A percentile compares a stretch with the other conserved stretches of the same genome.
Conservation (phyloP, 2,888 invertebrate species). For the Globia sparganii region DNA sequence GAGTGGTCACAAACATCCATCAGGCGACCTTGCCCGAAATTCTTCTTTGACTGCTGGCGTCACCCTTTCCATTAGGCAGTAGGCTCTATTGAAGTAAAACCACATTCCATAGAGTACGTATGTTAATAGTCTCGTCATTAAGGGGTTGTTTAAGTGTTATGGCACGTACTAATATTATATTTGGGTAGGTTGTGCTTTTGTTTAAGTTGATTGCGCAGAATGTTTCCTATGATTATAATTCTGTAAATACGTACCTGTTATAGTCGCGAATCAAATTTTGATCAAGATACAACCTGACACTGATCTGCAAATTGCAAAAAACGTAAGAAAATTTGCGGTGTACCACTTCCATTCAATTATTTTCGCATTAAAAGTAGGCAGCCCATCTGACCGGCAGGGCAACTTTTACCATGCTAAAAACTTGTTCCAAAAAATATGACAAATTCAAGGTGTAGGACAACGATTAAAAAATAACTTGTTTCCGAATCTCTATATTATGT, state of each 20-base stretch:
- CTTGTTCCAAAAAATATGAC: background rate
- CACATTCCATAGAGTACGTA: constrained; percentile 47
- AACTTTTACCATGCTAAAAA: background rate
- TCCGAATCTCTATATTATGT: background rate
- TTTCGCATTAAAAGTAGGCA: background rate
- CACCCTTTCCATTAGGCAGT: constrained; percentile 65
- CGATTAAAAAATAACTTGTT: background rate
- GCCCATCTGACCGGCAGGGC: background rate
- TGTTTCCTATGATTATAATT: no score
- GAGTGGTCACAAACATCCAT: constrained; percentile 80
- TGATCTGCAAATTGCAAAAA: no score
- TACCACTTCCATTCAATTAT: no score
- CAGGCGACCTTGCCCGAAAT: constrained; percentile 88
- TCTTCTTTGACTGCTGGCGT: constrained; percentile 74
- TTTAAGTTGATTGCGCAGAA: no score
- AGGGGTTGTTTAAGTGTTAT: background rate
- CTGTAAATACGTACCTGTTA: no score
- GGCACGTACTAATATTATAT: background rate
- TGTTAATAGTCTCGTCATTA: background rate
- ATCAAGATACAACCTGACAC: no score
- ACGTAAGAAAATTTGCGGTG: no score
- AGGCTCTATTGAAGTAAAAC: constrained; percentile 53
- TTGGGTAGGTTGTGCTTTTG: background rate
- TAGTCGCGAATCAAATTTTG: no score
- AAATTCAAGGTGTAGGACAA: no score